Base-by-base conservation (phyloP, 2,113 vertebrate species). In the Cheilinus undulatus region DNA sequence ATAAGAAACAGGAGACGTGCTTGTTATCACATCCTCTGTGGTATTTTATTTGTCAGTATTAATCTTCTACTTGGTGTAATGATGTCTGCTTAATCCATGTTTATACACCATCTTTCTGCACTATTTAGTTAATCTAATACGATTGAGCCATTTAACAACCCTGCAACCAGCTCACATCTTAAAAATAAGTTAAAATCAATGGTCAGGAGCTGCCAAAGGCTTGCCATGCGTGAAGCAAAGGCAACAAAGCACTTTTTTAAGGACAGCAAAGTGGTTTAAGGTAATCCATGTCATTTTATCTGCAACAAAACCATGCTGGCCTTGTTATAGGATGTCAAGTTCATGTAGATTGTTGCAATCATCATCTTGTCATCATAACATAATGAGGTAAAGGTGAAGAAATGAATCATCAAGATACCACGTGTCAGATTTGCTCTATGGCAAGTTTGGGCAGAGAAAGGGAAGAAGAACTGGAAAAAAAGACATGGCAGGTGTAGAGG, bases 361-460 rank as follows among this genome's bases (percentile, higher is more conserved):
- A 73, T 49, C 1, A 30, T 0, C 23, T 19, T 56, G 20, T 43
- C 54, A 51, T 24, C 20, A 49, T 38, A 17, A 53, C 3, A 43
- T 12, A 20, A 20, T 23, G n/a, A 19, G 19, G 17, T 56, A 27
- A 26, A 32, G 42, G 20, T 40, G 3, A 48, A 4, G 58, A 28
- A 11, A n/a, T 1, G 3, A 11, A 11, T 28, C 32, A 2, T 11
- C 9, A 49, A 17, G 14, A 38, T 6, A 60, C 30, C 19, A 32
- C 23, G 3, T 66, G 61, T 54, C 40, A 34, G 46, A 3, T 57
- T 66, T 82, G 38, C 9, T 51, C 4, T n/a, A 27, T 48, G 49
- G 66, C 74, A 85, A 72, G 84, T 86, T 72, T 60, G 22, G 59
- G 57, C 75, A 78, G 32, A 82, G 36, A 54, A 45, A 3, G 43